A percentile compares a stretch with the other conserved stretches of the same genome.
Conservation (phyloP, 2,113 vertebrate genomes). For the Phaetusa simplex region DNA sequence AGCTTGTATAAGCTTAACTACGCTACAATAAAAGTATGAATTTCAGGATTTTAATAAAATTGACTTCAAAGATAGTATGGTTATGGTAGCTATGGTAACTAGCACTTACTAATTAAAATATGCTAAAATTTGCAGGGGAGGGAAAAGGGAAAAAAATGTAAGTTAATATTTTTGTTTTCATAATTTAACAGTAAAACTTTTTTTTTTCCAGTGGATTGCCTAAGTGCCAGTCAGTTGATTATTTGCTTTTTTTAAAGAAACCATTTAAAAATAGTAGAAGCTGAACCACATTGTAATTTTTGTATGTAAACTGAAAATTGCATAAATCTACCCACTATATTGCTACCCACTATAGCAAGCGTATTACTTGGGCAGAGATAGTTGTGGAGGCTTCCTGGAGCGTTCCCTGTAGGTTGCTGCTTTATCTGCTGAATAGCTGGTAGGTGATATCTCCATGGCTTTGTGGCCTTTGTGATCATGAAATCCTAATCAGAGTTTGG, state of each 20-base stretch:
- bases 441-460: not conserved
- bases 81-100: slow-evolving; percentile 59
- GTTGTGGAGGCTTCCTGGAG: not conserved
- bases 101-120: slow-evolving; percentile 42
- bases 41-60: slow-evolving; percentile 19
- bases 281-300: not conserved
- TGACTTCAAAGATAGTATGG: not conserved
- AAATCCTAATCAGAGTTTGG: not conserved
- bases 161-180: not conserved
- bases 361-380: not conserved
- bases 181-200: not conserved
- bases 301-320: not conserved
- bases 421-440: not conserved
- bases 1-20: not conserved
- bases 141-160: not conserved
- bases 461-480: not conserved
- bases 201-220: not conserved
- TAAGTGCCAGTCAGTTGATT: slow-evolving; percentile 3
- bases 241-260: not conserved
- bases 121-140: slow-evolving; percentile 10
- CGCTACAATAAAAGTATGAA: not conserved
- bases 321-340: not conserved
- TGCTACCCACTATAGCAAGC: not conserved
- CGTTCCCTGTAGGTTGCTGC: not conserved
- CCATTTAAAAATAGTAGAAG: not conserved